Conservation (phyloP, 2,888 invertebrate genomes). For the Eristalinus sepulchralis region DNA sequence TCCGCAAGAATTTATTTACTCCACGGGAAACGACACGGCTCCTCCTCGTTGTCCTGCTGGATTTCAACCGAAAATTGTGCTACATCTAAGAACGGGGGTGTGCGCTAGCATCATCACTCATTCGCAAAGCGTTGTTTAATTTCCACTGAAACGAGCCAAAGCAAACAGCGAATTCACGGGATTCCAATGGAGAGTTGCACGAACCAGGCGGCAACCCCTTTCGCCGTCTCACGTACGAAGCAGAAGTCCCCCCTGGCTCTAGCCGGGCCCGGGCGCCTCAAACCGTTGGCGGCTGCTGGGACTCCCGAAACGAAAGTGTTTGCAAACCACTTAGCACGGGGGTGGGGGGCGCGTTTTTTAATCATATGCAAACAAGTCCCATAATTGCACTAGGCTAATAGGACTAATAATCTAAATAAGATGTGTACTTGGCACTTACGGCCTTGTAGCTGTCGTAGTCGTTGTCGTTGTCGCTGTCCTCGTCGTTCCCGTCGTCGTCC, state of each 20-base stretch:
- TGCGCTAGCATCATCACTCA: conserved; percentile 17
- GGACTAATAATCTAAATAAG: conserved; percentile 58
- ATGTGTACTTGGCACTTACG: conserved; percentile 25
- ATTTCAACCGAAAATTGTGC: conserved; percentile 16
- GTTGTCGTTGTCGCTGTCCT: not conserved
- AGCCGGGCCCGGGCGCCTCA: not conserved
- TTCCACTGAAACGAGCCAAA: conserved; percentile 52
- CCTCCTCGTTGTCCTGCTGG: not conserved
- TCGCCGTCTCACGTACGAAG: not conserved
- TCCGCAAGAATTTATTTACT: conserved; percentile 32
- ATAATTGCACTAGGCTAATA: conserved; percentile 63
- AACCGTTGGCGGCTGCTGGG: not conserved
- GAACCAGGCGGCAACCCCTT: not conserved
- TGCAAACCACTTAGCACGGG: conserved; percentile 53
- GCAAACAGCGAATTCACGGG: conserved; percentile 28
- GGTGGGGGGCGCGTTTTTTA: conserved; percentile 47
- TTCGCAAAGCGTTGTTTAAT: conserved; percentile 51
- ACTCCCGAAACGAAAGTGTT: conserved; percentile 52
- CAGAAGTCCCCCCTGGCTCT: not conserved
- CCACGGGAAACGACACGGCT: not conserved
- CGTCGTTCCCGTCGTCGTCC: not conserved
- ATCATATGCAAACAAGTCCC: conserved; percentile 64
- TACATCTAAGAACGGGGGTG: conserved; percentile 7
- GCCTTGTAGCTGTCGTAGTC: conserved; percentile 14
- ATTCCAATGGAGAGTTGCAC: conserved; percentile 1